Evolutionary conservation across 2,888 invertebrate species (phyloP), one percentile per base, ranked within the genome.

Genomic region (Acronicta psi): DNA sequence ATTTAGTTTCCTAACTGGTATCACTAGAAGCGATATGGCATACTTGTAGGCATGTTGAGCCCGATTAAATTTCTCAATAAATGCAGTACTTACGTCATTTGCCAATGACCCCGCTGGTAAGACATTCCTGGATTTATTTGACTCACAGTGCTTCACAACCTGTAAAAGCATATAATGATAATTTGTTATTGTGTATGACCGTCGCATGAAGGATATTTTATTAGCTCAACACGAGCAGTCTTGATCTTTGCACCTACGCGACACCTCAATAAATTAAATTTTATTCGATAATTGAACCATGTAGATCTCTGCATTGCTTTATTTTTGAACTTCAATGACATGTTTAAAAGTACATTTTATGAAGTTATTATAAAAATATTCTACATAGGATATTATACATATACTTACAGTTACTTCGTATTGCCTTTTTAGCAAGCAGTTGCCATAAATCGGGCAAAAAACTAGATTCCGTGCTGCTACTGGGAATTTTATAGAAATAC

Each of bases 21-120:
- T 65, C 50, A 53, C 46, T 53, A 29, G 14, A 37, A 49, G n/a
- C 10, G 7, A 41, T 53, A 46, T 56, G 10, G 4, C 13, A 31
- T 31, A 43, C n/a, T 40, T 17, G 31, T 49, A 37, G 11, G 37
- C 40, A 49, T 51, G 20, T 51, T 13, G 17, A 56, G 29, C 16
- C 45, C 66, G 73, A 80, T 77, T 75, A 72, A 73, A 76, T 80
- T 77, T 80, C 56, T 75, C 73, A 76, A 78, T 71, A 74, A 59
- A 34, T 64, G 68, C 62, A 60, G 8, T 62, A 49, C 56, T 83
- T 68, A 77, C 83, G 80, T 83, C 84, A 84, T 36, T 43, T 14
- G 38, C 43, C 11, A 73, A 67, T 72, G 55, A 66, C 73, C 62
- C 50, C 69, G 38, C 70, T 58, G 25, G 64, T 63, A 69, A 53